Conservation (phyloP, 2,113 vertebrate genomes). For the Carollia perspicillata region DNA sequence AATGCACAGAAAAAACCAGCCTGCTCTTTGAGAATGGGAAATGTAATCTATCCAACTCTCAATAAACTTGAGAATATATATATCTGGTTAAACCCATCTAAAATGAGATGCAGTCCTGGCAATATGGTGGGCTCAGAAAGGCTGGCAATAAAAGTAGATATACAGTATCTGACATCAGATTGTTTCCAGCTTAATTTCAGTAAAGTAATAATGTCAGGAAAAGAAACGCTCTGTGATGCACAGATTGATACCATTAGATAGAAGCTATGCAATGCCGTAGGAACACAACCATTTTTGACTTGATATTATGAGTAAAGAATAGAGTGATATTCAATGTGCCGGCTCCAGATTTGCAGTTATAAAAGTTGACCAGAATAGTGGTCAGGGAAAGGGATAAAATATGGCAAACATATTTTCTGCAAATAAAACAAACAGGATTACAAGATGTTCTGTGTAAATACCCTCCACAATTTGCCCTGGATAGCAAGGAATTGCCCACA, state of each 20-base stretch:
- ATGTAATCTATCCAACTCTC: conserved; percentile 85
- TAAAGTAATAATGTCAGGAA: conserved; percentile 88
- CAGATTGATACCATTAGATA: conserved; percentile 83
- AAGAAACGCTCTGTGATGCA: conserved; percentile 82
- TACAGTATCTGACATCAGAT: conserved; percentile 87
- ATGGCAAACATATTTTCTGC: conserved; percentile 57
- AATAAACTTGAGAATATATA: conserved; percentile 85
- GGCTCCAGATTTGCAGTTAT: conserved; percentile 72
- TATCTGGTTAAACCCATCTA: conserved; percentile 84
- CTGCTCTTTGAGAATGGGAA: conserved; percentile 74
- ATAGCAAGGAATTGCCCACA: conserved; percentile 14
- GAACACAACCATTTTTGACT: conserved; percentile 77
- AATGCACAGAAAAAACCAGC: conserved; percentile 75
- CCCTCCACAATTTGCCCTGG: conserved; percentile 57
- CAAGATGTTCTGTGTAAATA: conserved; percentile 51
- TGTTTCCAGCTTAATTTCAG: conserved; percentile 89
- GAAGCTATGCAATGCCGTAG: conserved; percentile 66
- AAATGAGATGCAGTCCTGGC: conserved; percentile 86
- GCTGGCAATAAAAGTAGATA: conserved; percentile 87
- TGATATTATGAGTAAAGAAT: conserved; percentile 71
- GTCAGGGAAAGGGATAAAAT: conserved; percentile 72
- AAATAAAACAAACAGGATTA: conserved; percentile 64
- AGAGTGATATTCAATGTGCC: conserved; percentile 71
- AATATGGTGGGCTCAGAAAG: conserved; percentile 83
- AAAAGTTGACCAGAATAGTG: conserved; percentile 48